These are phyloP conservation scores for Gallirallus australis DNA, from an alignment of 2,797 vertebrate species.

Conservation along the genomic window DNA sequence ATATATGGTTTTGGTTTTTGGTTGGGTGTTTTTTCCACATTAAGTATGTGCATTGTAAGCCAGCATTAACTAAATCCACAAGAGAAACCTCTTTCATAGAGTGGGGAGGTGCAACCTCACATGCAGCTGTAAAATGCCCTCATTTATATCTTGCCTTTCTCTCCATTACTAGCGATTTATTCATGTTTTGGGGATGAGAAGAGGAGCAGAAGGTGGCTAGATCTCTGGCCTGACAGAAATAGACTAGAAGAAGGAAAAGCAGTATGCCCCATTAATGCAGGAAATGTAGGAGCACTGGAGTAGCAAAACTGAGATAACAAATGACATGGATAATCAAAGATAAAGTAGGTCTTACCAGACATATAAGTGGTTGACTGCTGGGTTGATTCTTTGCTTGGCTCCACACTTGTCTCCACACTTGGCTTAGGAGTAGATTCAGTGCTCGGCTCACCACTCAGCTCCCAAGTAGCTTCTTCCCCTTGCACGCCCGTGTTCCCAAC, in stretches of 20 bases:
- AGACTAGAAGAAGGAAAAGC: not conserved
- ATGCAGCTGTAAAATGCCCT: not conserved
- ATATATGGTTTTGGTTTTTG: not conserved
- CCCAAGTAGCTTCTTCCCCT: not conserved
- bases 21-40: not conserved
- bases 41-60: not conserved
- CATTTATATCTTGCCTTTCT: not conserved
- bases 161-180: not conserved
- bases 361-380: not conserved
- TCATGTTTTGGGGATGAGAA: not conserved
- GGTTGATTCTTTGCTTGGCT: not conserved
- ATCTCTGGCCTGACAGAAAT: not conserved
- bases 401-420: not conserved
- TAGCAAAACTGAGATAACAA: not conserved
- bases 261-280: not conserved
- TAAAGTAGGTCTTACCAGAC: conserved; percentile 7
- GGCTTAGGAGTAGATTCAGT: not conserved
- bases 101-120: not conserved
- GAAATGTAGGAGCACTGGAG: not conserved
- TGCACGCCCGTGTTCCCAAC: not conserved
- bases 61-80: not conserved
- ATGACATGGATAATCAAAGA: not conserved
- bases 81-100: not conserved
- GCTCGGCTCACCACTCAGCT: conserved; percentile 2
- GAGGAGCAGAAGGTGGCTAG: not conserved